phyloP scores from a whole-genome alignment of 2,113 vertebrate genomes.

The Pedetes capensis region DNA sequence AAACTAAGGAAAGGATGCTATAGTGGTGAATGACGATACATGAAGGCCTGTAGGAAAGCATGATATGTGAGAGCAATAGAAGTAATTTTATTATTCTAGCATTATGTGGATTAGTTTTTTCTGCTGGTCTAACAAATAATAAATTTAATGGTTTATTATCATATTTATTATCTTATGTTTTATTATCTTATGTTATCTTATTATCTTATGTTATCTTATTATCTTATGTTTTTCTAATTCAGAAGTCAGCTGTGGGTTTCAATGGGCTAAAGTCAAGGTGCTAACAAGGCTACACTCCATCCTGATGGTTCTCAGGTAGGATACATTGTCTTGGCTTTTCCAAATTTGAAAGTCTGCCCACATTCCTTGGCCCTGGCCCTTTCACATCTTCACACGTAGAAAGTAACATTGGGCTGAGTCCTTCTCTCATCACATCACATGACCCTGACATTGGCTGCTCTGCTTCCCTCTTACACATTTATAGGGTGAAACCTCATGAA shows the following conservation, averaged over 20 bases:
- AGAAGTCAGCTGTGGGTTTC: neutral
- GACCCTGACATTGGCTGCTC: neutral
- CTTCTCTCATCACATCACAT: neutral
- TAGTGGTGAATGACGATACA: neutral
- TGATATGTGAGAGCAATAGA: neutral
- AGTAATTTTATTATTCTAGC: neutral
- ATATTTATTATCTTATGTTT: neutral
- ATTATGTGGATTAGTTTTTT: neutral
- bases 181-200: neutral
- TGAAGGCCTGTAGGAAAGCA: neutral
- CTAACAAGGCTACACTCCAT: neutral
- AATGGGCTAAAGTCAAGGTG: too few species aligned
- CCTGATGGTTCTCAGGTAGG: neutral
- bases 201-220: neutral
- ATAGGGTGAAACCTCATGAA: too few species aligned
- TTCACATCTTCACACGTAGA: neutral
- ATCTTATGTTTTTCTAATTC: neutral
- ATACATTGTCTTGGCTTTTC: neutral
- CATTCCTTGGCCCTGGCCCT: neutral
- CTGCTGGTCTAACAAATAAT: neutral
- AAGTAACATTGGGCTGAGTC: neutral
- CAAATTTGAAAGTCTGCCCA: neutral
- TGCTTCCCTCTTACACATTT: neutral
- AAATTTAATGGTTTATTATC: neutral
- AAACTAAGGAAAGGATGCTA: neutral